Conservation (phyloP, 1,140 invertebrate species). For the Papilio machaon region DNA sequence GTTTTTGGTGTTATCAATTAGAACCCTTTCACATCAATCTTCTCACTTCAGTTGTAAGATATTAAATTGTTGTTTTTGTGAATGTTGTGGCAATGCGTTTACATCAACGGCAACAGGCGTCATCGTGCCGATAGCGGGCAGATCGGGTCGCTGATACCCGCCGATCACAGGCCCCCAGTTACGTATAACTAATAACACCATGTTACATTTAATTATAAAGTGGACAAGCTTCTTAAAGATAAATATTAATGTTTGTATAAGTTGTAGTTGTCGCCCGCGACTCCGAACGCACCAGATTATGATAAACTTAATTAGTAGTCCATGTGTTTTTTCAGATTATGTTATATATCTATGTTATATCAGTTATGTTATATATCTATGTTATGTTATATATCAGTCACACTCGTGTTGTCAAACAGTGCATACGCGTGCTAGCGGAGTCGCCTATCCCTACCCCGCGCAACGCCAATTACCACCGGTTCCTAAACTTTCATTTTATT, state of each 20-base stretch:
- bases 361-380: too few species aligned
- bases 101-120: slow-evolving; percentile 32
- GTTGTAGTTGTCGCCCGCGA: too few species aligned
- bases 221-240: neutral
- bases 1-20: neutral
- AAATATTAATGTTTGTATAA: neutral
- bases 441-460: too few species aligned
- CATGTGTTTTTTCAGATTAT: too few species aligned
- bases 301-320: too few species aligned
- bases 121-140: slow-evolving; percentile 10
- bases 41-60: neutral
- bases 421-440: too few species aligned
- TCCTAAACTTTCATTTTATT: too few species aligned
- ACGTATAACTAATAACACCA: slow-evolving; percentile 25
- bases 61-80: slow-evolving; percentile 14
- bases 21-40: neutral
- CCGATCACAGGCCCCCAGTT: slow-evolving; percentile 34
- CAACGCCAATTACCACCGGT: too few species aligned
- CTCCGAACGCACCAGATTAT: too few species aligned
- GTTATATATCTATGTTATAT: too few species aligned
- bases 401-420: too few species aligned
- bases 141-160: slow-evolving; percentile 26
- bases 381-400: too few species aligned
- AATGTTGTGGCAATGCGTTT: slow-evolving; percentile 4
- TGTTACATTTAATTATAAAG: slow-evolving; percentile 1